Evolutionary conservation across 23 tunicate genomes (phyloP).

Genomic region (Trididemnum miniatum): DNA sequence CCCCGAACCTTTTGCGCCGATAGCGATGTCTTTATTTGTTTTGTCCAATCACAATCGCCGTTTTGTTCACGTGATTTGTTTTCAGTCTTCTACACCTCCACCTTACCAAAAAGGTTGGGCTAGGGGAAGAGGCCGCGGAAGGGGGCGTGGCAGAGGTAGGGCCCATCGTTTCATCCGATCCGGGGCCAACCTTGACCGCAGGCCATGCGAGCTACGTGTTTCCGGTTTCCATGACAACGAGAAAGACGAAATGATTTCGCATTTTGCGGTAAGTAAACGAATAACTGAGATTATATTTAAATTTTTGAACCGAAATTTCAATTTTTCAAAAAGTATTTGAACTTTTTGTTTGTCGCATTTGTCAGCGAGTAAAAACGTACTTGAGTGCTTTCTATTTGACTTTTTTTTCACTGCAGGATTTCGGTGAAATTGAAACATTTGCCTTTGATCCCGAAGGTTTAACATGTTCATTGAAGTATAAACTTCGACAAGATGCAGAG

Average conservation of each 20-base stretch:
- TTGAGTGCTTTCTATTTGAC: too few species aligned
- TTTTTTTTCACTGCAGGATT: constrained; percentile 60
- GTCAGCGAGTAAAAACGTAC: too few species aligned
- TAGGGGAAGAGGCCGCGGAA: constrained; percentile 57
- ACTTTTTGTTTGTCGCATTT: too few species aligned
- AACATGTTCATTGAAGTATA: constrained; percentile 79
- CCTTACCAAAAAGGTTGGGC: constrained; percentile 51
- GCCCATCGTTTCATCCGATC: constrained; percentile 66
- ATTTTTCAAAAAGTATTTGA: too few species aligned
- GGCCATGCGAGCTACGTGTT: constrained; percentile 86
- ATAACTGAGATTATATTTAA: too few species aligned
- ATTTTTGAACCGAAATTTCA: too few species aligned
- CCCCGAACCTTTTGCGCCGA: too few species aligned
- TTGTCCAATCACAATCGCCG: too few species aligned
- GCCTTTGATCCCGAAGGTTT: constrained; percentile 75
- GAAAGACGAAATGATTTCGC: constrained; percentile 90
- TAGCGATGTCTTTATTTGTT: too few species aligned
- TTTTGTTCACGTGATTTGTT: too few species aligned
- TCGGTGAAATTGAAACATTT: constrained; percentile 84
- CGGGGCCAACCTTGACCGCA: constrained; percentile 93
- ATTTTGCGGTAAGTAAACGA: constrained; percentile 83
- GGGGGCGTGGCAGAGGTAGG: constrained; percentile 68
- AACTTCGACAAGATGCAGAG: constrained; percentile 78
- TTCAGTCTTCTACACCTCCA: too few species aligned
- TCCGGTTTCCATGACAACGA: constrained; percentile 94